phyloP scores from a whole-genome alignment of 2,888 invertebrate species.

The Polylopha cassiicola region DNA sequence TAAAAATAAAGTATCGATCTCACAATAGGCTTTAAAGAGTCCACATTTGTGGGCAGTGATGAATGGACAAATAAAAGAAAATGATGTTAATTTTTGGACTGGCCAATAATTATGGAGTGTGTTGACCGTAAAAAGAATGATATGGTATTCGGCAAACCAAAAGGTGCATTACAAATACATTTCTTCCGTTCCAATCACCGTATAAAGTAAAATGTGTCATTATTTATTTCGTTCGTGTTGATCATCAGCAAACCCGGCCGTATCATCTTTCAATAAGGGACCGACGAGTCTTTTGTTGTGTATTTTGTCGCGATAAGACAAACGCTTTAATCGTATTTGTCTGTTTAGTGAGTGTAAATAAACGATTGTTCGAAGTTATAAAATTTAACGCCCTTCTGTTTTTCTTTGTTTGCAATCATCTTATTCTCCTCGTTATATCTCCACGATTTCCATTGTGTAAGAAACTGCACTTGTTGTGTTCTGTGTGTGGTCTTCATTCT shows the following conservation, averaged over 20 bases:
- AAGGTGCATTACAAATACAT: no score
- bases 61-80: slow-evolving; percentile 34
- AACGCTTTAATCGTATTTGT: slow-evolving; percentile 5
- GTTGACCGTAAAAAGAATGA: no score
- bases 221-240: no score
- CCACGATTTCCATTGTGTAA: slow-evolving; percentile 29
- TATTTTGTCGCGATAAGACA: no score
- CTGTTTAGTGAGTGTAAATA: slow-evolving; percentile 11
- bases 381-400: slow-evolving; percentile 29
- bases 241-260: no score
- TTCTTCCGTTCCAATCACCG: no score
- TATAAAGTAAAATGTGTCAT: no score
- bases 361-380: slow-evolving; percentile 23
- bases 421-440: slow-evolving; percentile 23
- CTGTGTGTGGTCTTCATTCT: slow-evolving; percentile 26
- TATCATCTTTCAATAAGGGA: no score
- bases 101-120: no score
- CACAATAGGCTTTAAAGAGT: slow-evolving; percentile 57
- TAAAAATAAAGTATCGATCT: slow-evolving; percentile 55
- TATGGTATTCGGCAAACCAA: no score
- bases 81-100: slow-evolving; percentile 11
- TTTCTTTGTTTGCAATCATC: slow-evolving; percentile 27
- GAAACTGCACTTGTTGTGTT: slow-evolving; percentile 20
- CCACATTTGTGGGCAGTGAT: slow-evolving; percentile 51
- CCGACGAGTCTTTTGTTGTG: no score